A percentile compares a stretch with the other conserved stretches of the same genome.
These are phyloP conservation scores for Pardalotus punctatus DNA, from an alignment of 2,113 vertebrate species.

Conservation along the genomic window DNA sequence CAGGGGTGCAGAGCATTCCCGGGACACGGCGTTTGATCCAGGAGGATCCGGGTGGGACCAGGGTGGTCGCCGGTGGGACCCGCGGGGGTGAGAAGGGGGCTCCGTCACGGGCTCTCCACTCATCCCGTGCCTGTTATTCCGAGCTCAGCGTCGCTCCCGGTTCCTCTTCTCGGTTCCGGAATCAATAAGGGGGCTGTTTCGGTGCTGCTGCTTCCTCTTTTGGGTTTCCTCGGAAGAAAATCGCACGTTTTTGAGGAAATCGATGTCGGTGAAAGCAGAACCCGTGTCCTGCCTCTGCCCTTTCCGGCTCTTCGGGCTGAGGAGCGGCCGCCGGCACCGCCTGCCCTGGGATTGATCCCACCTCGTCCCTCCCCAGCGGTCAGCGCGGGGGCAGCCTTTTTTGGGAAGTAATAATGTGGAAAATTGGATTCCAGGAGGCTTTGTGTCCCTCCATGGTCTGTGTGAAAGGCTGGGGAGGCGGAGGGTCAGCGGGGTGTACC, in stretches of 20 bases:
- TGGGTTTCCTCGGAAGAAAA: not conserved
- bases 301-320: not conserved
- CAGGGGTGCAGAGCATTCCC: not conserved
- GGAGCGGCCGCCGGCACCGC: not conserved
- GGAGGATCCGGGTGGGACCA: not conserved
- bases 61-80: too few relatives aligned
- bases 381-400: not conserved
- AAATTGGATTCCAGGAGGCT: not conserved
- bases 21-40: not conserved
- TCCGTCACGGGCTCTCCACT: not conserved
- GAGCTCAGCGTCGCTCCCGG: not conserved
- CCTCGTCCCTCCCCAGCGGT: not conserved
- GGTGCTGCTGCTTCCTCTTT: not conserved
- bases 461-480: not conserved
- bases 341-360: not conserved
- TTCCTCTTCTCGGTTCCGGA: not conserved
- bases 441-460: not conserved
- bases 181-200: not conserved
- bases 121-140: not conserved
- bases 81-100: not conserved
- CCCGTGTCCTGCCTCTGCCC: too few relatives aligned
- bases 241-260: not conserved
- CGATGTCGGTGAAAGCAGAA: not conserved
- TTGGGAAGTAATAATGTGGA: too few relatives aligned
- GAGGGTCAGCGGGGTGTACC: not conserved